These are phyloP conservation scores for Hypselothyrea guttata DNA, from an alignment of 2,888 invertebrate species.

Conservation along the genomic window DNA sequence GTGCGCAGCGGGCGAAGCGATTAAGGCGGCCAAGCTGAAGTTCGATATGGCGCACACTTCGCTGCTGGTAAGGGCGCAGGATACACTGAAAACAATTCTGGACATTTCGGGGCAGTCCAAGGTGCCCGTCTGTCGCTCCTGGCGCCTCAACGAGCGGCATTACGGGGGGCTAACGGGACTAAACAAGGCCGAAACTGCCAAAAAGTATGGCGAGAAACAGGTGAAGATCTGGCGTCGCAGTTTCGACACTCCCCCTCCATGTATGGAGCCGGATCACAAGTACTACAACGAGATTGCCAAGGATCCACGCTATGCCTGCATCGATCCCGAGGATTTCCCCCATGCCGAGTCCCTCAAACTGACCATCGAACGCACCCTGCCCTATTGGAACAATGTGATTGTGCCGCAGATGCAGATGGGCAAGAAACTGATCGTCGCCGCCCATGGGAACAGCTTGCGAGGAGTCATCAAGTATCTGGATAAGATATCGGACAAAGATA, in stretches of 20 bases:
- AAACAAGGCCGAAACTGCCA: slow-evolving; percentile 93
- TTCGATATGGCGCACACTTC: slow-evolving; percentile 93
- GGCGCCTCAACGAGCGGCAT: slow-evolving; percentile 94
- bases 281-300: slow-evolving; percentile 90
- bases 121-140: slow-evolving; percentile 88
- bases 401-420: slow-evolving; percentile 88
- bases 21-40: slow-evolving; percentile 87
- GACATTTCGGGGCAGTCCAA: slow-evolving; percentile 86
- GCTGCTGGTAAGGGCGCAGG: slow-evolving; percentile 89
- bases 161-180: slow-evolving; percentile 94
- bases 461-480: slow-evolving; percentile 94
- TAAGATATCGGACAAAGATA: slow-evolving; percentile 88
- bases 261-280: slow-evolving; percentile 90
- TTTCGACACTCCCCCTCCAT: slow-evolving; percentile 92
- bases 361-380: slow-evolving; percentile 91
- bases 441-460: slow-evolving; percentile 93
- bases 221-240: slow-evolving; percentile 93
- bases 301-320: slow-evolving; percentile 89
- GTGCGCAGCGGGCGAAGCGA: slow-evolving; percentile 88
- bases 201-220: slow-evolving; percentile 93
- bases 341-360: slow-evolving; percentile 92
- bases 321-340: slow-evolving; percentile 90
- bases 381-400: slow-evolving; percentile 94
- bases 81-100: slow-evolving; percentile 87
- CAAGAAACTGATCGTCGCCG: slow-evolving; percentile 90